Conservation (phyloP, 2,888 invertebrate genomes). For the Dusona sp. region DNA sequence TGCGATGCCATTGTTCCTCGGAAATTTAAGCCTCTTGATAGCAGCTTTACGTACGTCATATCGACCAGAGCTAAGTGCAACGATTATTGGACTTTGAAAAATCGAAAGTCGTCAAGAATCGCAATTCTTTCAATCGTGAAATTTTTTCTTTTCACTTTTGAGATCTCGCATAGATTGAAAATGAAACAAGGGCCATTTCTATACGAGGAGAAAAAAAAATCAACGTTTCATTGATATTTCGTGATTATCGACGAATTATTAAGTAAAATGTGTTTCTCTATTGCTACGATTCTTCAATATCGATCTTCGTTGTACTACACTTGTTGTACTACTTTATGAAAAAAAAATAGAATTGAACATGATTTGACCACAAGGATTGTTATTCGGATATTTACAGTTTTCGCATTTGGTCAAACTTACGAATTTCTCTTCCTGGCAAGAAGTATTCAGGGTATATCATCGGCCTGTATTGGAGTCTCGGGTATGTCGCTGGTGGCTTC, state of each 20-base stretch:
- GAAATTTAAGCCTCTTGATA: conserved; percentile 89
- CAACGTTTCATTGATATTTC: too few species aligned
- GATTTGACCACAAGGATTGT: neutral
- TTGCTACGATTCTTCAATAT: too few species aligned
- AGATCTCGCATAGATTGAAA: neutral
- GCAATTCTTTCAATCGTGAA: neutral
- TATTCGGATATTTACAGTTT: conserved; percentile 86
- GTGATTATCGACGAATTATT: too few species aligned
- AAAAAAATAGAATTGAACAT: neutral
- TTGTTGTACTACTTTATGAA: too few species aligned
- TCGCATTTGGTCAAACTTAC: conserved; percentile 91
- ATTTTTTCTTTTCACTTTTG: neutral
- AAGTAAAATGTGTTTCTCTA: too few species aligned
- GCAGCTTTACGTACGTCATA: conserved; percentile 88
- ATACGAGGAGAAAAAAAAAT: too few species aligned
- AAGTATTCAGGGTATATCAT: conserved; percentile 92
- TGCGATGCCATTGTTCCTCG: conserved; percentile 89
- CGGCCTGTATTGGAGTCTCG: conserved; percentile 91
- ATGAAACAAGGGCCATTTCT: neutral
- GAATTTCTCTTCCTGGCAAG: conserved; percentile 89
- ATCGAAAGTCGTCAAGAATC: neutral
- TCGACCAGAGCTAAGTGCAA: neutral
- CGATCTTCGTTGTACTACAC: too few species aligned
- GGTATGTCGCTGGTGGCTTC: conserved; percentile 92
- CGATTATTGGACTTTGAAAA: conserved; percentile 25